A percentile compares a stretch with the other conserved stretches of the same genome.
Conservation (phyloP, 1,140 invertebrate species). For the Ectropis grisescens region DNA sequence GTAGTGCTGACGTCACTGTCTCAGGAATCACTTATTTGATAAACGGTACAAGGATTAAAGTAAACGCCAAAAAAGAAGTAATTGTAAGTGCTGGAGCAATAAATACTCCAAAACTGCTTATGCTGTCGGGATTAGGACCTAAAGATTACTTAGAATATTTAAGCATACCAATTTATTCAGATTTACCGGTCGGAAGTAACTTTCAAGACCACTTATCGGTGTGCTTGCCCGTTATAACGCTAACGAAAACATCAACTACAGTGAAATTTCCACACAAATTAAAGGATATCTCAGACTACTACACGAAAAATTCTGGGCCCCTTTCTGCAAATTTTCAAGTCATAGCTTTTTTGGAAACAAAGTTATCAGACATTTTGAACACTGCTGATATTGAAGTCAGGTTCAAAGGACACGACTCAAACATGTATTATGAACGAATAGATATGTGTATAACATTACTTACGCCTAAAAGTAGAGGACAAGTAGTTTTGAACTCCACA, state of each 20-base stretch:
- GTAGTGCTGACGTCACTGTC: slow-evolving; percentile 31
- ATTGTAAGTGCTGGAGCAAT: slow-evolving; percentile 70
- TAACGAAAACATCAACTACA: slow-evolving; percentile 70
- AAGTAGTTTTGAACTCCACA: slow-evolving; percentile 75
- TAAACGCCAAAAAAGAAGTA: slow-evolving; percentile 67
- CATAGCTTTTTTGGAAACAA: slow-evolving; percentile 74
- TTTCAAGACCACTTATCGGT: slow-evolving; percentile 75
- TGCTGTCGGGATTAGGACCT: slow-evolving; percentile 65
- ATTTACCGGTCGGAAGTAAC: slow-evolving; percentile 82
- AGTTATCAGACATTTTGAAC: slow-evolving; percentile 68
- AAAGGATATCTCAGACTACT: slow-evolving; percentile 66
- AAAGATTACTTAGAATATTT: slow-evolving; percentile 62
- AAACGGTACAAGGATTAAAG: slow-evolving; percentile 40
- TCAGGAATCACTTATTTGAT: slow-evolving; percentile 48
- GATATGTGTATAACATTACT: slow-evolving; percentile 76
- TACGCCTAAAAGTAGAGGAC: slow-evolving; percentile 80
- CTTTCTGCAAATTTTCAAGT: slow-evolving; percentile 73
- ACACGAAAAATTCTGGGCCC: slow-evolving; percentile 67
- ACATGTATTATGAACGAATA: slow-evolving; percentile 74
- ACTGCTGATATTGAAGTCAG: slow-evolving; percentile 72
- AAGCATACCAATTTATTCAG: slow-evolving; percentile 65
- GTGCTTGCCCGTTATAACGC: slow-evolving; percentile 69
- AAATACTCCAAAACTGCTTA: slow-evolving; percentile 69
- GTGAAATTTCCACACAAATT: slow-evolving; percentile 64
- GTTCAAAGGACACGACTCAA: slow-evolving; percentile 70